phyloP scores from a whole-genome alignment of 1,140 invertebrate species.

The Atta texana region DNA sequence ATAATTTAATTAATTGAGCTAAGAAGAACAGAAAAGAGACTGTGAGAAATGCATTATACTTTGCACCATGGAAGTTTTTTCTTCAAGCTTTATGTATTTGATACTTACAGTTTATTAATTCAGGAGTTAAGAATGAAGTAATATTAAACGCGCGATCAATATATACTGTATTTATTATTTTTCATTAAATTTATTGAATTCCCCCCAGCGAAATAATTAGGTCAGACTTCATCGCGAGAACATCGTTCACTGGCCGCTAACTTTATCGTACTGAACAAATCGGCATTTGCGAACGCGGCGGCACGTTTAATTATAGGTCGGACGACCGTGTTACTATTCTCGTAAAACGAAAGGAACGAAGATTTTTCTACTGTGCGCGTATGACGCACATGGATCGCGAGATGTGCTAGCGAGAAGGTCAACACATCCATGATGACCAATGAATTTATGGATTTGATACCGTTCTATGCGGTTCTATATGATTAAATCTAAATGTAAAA shows the following conservation, averaged over 20 bases:
- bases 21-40: neutral
- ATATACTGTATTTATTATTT: conserved; percentile 1
- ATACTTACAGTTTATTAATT: neutral
- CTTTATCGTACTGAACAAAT: conserved; percentile 48
- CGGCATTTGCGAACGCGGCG: conserved; percentile 5
- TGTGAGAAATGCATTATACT: neutral
- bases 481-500: neutral
- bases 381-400: neutral
- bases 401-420: neutral
- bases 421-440: neutral
- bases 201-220: too few species aligned
- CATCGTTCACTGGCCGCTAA: conserved; percentile 37
- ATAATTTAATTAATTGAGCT: conserved; percentile 21
- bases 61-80: neutral
- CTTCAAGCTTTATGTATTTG: neutral
- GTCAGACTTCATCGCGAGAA: conserved; percentile 11
- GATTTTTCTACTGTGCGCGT: conserved; percentile 21
- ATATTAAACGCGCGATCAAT: neutral
- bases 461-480: neutral
- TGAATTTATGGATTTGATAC: neutral
- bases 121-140: neutral
- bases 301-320: conserved; percentile 60
- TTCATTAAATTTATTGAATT: neutral
- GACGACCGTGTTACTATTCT: conserved; percentile 27
- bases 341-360: neutral